Evolutionary conservation across 2,888 invertebrate species (phyloP), one percentile per base, ranked within the genome.

Genomic region (Archaeoteleia sp.): DNA sequence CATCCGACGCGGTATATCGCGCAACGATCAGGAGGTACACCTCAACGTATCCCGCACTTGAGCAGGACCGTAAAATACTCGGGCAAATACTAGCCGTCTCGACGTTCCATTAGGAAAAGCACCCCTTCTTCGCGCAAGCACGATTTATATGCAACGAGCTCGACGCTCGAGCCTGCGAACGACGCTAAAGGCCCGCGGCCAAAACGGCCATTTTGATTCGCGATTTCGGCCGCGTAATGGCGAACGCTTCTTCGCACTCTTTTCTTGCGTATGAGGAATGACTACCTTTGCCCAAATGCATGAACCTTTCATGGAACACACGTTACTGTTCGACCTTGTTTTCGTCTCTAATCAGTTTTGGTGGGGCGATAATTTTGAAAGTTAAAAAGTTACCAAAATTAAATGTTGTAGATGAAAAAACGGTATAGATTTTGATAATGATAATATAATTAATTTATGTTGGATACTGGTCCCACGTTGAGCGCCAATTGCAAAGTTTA

Each of bases 101-200:
- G 49, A 66, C 60, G 54, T 66, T 66, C 60, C 60, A 66, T 66
- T 66, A 66, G 49, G 49, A 54, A 34, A 27, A 40, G 48, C 58
- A 20, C 32, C 58, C 35, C 49, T 60, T 49, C 49, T 60, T 43
- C 15, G 25, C 48, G 48, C 46, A 58, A 30, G 23, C 43, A 20
- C 48, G 48, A 57, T 65, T 58, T 65, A 65, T 65, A 65, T 65
- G 65, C 65, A 65, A 65, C 39, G 55, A 63, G 62, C 55, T 63
- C 48, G 46, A 51, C 15, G 39, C 46, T 61, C 43, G 53, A 40
- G 54, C 43, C 62, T 48, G 54, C 54, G 42, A 63, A 55, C 42
- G 63, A 65, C 55, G 30, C 49, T 55, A 63, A 49, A 65, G 25
- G 39, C 23, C 10, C 17, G 39, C 39, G 39, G 39, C 39, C 17